Percentiles rank a stretch among this genome's conserved stretches.
Evolutionary conservation across 2,113 vertebrate genomes (phyloP).

Genomic region (Nannospalax galili): DNA sequence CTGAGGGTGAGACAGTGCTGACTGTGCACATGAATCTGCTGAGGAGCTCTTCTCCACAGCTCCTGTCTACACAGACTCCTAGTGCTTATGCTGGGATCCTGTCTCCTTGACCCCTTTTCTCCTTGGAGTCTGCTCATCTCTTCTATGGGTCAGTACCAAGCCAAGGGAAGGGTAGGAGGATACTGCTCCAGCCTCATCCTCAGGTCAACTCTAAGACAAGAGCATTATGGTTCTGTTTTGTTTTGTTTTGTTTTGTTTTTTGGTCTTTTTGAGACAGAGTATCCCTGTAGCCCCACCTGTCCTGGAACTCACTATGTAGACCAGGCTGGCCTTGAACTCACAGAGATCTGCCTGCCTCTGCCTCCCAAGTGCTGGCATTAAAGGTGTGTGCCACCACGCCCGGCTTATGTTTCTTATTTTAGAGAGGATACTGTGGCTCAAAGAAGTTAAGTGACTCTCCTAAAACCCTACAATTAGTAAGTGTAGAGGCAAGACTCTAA

Average conservation of each 20-base stretch:
- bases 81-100: background rate
- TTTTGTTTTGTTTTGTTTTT: too few relatives aligned
- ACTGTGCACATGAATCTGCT: background rate
- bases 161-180: background rate
- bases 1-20: background rate
- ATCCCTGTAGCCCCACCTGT: too few relatives aligned
- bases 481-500: background rate
- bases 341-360: too few relatives aligned
- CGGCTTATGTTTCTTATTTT: constrained; percentile 27
- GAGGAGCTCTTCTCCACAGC: background rate
- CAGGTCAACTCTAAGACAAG: constrained; percentile 7
- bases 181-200: background rate
- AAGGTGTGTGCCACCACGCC: too few relatives aligned
- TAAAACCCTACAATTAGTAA: constrained; percentile 36
- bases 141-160: background rate
- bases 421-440: background rate
- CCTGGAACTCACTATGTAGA: too few relatives aligned
- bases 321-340: too few relatives aligned
- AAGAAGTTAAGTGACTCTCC: constrained; percentile 31
- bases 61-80: background rate
- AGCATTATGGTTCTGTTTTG: too few relatives aligned
- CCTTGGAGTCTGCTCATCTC: background rate
- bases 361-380: too few relatives aligned
- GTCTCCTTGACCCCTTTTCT: background rate
- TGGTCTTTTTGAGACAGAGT: too few relatives aligned